These are phyloP conservation scores for Dermatophagoides farinae DNA, from an alignment of 1,140 invertebrate genomes.

Conservation along the genomic window DNA sequence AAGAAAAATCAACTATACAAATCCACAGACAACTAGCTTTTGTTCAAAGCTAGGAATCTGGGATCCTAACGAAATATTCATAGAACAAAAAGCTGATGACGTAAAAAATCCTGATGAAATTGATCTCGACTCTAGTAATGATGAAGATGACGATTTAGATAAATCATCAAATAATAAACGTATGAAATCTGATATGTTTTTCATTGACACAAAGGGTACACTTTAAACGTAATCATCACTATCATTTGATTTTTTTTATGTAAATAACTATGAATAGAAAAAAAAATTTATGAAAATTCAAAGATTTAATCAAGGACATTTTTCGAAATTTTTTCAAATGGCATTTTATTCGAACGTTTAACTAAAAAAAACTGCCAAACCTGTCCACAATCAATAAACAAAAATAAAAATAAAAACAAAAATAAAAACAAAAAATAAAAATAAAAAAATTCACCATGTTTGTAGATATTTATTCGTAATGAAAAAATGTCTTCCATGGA, in stretches of 20 bases:
- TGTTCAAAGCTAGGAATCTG: constrained; percentile 56
- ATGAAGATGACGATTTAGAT: constrained; percentile 1
- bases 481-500: too few relatives aligned
- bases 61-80: constrained; percentile 35
- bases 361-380: too few relatives aligned
- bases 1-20: constrained; percentile 29
- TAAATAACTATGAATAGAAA: background rate
- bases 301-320: background rate
- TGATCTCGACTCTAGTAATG: constrained; percentile 1
- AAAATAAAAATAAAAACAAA: too few relatives aligned
- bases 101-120: constrained; percentile 10
- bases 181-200: background rate
- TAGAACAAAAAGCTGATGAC: background rate
- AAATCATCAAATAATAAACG: background rate
- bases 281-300: background rate
- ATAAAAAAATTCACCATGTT: too few relatives aligned
- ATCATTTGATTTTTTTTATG: background rate
- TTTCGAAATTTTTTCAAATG: too few relatives aligned
- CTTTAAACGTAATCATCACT: background rate
- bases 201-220: background rate
- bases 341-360: too few relatives aligned
- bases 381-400: too few relatives aligned
- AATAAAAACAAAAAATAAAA: too few relatives aligned
- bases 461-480: too few relatives aligned
- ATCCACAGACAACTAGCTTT: constrained; percentile 58